Evolutionary conservation across 2,888 invertebrate species (phyloP), one percentile per base, ranked within the genome.

Genomic region (Germaria angustata): DNA sequence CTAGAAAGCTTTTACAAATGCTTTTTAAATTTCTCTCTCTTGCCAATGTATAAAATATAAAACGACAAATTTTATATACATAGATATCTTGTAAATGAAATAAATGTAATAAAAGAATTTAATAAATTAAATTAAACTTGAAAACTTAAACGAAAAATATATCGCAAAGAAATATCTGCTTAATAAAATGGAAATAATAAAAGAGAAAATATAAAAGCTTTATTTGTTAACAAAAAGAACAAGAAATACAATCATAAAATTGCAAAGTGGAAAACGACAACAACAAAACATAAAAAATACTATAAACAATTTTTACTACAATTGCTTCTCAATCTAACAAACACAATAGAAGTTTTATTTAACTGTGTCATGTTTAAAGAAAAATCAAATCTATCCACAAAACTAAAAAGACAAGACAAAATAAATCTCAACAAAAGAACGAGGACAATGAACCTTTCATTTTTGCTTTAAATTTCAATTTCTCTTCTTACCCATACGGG

Each of bases 391-490:
- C 13, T 53, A 53, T 17, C 39, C 36, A 46, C 34, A 7, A 24
- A 77, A 39, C 39, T 15, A 41, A 68, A 1, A 15, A 39, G 15
- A 11, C 8, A 53, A 53, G 61, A 41, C 28, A 49, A 53, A 63
- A 24, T 36, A 46, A 55, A 55, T 57, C 28, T 55, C 59, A 24
- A 44, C 41, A 61, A 59, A 41, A 55, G 46, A 80, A 71, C 41
- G 20, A 44, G 80, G 49, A 76, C 80, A 80, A 80, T 69, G 80
- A 80, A 80, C 80, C 71, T 69, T 76, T 57, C 2, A 2, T 22
- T 24, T 46, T 39, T 13, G 44, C 46, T 65, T 34, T 51, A 24
- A 66, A 53, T n/a, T 49, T 46, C 41, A 61, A 8, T 41, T 34
- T 51, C 5, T 17, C 6, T 39, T 39, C 0, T 49, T 39, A 17